These are phyloP conservation scores for human DNA, from an alignment of 2,113 vertebrate genomes.

Conservation along the genomic window GRCh38 chr2:156608001-156608500, in stretches of 20 bases:
- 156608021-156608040: neutral
- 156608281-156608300: neutral
- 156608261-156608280: neutral
- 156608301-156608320: neutral
- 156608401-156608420: neutral
- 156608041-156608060: slow-evolving; percentile 8
- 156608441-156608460: slow-evolving; percentile 21
- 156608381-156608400: neutral
- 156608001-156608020: neutral
- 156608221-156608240: slow-evolving; percentile 19
- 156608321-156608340: slow-evolving; percentile 29
- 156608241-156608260: slow-evolving; percentile 37
- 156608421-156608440: neutral
- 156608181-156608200: neutral
- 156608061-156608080: neutral
- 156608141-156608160: neutral
- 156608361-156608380: neutral
- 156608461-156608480: slow-evolving; percentile 36
- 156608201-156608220: slow-evolving; percentile 5
- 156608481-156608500: slow-evolving; percentile 6
- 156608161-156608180: neutral
- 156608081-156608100: neutral
- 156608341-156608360: neutral
- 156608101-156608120: neutral
- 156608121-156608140: slow-evolving; percentile 29